Evolutionary conservation across 2,797 vertebrate species (phyloP).

Genomic region (Rhinophrynus dorsalis): DNA sequence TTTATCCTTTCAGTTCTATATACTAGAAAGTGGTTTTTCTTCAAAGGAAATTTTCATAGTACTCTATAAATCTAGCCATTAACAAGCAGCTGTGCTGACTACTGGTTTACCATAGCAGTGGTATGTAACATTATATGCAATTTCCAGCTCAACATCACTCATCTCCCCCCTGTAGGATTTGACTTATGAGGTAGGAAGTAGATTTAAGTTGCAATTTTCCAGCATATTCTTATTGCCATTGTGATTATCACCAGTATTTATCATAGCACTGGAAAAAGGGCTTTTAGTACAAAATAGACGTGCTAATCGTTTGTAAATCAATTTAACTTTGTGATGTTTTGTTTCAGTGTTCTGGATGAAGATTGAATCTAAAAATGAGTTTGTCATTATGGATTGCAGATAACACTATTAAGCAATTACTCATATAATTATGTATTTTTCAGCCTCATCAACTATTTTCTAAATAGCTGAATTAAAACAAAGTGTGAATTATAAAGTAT

Average conservation of each 20-base stretch:
- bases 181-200: slow-evolving; percentile 26
- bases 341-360: slow-evolving; percentile 5
- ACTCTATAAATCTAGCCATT: background rate
- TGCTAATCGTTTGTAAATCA: slow-evolving; percentile 22
- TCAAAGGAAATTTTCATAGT: background rate
- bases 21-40: background rate
- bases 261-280: slow-evolving; percentile 17
- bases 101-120: background rate
- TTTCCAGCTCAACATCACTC: slow-evolving; percentile 5
- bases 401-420: background rate
- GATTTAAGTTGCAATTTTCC: slow-evolving; percentile 29
- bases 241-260: slow-evolving; percentile 25
- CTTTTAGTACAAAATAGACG: slow-evolving; percentile 12
- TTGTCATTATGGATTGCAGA: background rate
- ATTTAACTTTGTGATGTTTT: slow-evolving; percentile 8
- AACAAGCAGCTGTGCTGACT: background rate
- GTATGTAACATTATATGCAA: slow-evolving; percentile 23
- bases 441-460: too few species aligned
- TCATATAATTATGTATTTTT: background rate
- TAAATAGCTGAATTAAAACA: too few species aligned
- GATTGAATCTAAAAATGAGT: slow-evolving; percentile 18
- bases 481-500: too few species aligned
- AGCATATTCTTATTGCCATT: slow-evolving; percentile 2
- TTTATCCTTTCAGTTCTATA: background rate
- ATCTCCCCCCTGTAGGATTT: slow-evolving; percentile 7